Evolutionary conservation across 2,797 vertebrate genomes (phyloP), one percentile per base, ranked within the genome.

Genomic region (Chiropotes sagulatus): DNA sequence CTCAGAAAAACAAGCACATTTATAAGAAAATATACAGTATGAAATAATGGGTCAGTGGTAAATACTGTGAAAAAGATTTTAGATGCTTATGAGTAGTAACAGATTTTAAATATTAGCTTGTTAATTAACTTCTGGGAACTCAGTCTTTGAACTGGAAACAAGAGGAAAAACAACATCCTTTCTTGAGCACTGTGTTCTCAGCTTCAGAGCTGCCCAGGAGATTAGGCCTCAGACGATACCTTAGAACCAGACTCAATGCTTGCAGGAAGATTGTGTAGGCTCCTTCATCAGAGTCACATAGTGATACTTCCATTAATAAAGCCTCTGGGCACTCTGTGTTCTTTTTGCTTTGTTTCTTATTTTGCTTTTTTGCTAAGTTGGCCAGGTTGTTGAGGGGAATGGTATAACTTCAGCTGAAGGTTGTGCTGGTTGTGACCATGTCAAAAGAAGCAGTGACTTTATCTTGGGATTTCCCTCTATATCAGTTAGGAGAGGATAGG

Each of bases 11-110:
- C 7, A 61, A 79, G 50, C 46, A 76, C 14, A 36, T 75, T 90
- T 79, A 78, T 36, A 88, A 90, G 85, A 85, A 97, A 90, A 89
- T 76, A 84, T 41, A 58, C 11, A 81, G 39, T 70, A 36, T 88
- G 73, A 64, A 90, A 28, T 92, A 83, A 72, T 33, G 48, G 80
- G 1, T 79, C 61, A 67, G 48, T 28, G 36, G 4, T 10, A 57
- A 93, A 93, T 46, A 54, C 50, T 58, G 26, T 82, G 75, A 48
- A 96, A 79, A 95, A 33, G 9, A 88, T 87, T 73, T 70, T 57
- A 73, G 72, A 88, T 26, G 1, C 8, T 73, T 26, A 58, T 20
- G n/a, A 90, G 19, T 39, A 48, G 33, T 57, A 81, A 94, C 9
- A 46, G n/a, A 75, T 26, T 46, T 88, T 92, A 81, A 92, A 92